These are phyloP conservation scores for Erannis defoliaria DNA, from an alignment of 2,888 invertebrate species.

Conservation along the genomic window DNA sequence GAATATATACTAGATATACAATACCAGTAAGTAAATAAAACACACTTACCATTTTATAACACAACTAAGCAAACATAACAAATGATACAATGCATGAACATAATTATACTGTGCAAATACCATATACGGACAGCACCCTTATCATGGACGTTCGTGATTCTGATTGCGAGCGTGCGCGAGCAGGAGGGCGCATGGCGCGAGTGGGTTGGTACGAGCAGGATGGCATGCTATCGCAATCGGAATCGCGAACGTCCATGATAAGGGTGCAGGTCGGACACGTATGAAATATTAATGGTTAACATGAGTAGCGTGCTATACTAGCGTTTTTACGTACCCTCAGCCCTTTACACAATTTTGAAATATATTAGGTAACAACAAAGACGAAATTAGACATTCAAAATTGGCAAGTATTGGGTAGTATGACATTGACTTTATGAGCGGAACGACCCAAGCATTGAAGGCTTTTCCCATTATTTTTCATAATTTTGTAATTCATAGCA, in stretches of 20 bases:
- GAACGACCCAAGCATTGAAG: constrained; percentile 49
- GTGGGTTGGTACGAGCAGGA: too few relatives aligned
- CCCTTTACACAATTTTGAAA: constrained; percentile 30
- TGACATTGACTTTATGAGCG: constrained; percentile 18
- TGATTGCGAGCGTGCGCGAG: too few relatives aligned
- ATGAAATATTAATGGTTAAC: constrained; percentile 47
- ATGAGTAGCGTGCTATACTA: constrained; percentile 47
- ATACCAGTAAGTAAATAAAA: constrained; percentile 3
- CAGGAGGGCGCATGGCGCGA: too few relatives aligned
- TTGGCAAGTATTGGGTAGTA: constrained; percentile 4
- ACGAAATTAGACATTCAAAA: constrained; percentile 20
- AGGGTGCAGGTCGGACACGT: too few relatives aligned
- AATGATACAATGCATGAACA: constrained; percentile 43
- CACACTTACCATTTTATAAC: constrained; percentile 25
- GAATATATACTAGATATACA: too few relatives aligned
- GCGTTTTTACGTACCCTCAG: constrained; percentile 34
- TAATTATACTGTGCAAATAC: constrained; percentile 44
- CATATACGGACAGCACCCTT: constrained; percentile 41
- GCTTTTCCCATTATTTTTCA: constrained; percentile 27
- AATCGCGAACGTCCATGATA: too few relatives aligned
- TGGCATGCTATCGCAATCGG: too few relatives aligned
- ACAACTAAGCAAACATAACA: constrained; percentile 35
- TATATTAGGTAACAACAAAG: constrained; percentile 21
- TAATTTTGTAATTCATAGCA: constrained; percentile 28
- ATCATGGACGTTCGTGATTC: too few relatives aligned